Evolutionary conservation across 2,888 invertebrate genomes (phyloP).

Genomic region (Drosophila kanekoi): DNA sequence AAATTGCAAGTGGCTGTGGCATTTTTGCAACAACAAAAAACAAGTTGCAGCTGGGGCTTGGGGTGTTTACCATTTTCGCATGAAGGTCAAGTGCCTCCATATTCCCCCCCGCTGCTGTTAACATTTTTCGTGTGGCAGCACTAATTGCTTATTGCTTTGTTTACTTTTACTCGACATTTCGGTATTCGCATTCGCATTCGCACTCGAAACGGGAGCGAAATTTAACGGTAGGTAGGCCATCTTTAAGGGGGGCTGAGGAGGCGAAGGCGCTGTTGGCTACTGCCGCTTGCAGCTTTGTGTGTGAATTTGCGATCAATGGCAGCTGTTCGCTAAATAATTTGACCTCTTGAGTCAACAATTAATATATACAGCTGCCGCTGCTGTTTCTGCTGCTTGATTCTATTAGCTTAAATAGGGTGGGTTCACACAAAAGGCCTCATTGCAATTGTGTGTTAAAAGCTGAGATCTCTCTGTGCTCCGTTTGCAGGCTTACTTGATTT

Average conservation of each 20-base stretch:
- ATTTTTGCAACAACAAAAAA: conserved; percentile 64
- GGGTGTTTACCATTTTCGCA: conserved; percentile 64
- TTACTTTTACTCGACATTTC: conserved; percentile 70
- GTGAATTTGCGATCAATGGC: conserved; percentile 72
- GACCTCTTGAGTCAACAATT: conserved; percentile 76
- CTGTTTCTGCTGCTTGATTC: conserved; percentile 58
- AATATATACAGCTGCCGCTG: conserved; percentile 42
- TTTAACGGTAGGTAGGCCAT: conserved; percentile 62
- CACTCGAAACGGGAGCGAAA: conserved; percentile 63
- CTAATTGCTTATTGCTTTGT: conserved; percentile 75
- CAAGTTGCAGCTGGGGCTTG: conserved; percentile 65
- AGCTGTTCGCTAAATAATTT: conserved; percentile 72
- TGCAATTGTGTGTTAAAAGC: conserved; percentile 24
- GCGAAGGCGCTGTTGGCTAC: not conserved
- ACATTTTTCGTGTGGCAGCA: conserved; percentile 57
- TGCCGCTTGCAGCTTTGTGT: conserved; percentile 34
- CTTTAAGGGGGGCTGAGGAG: conserved; percentile 6
- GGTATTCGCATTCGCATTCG: conserved; percentile 37
- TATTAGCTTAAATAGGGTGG: conserved; percentile 62
- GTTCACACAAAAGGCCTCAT: conserved; percentile 27
- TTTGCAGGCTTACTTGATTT: conserved; percentile 24
- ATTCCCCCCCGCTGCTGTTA: conserved; percentile 3
- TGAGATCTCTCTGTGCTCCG: conserved; percentile 28
- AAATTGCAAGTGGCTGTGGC: conserved; percentile 53
- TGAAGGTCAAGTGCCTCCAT: conserved; percentile 49